These are phyloP conservation scores for Anas platyrhynchos DNA, from an alignment of 2,113 vertebrate species.

Conservation along the genomic window DNA sequence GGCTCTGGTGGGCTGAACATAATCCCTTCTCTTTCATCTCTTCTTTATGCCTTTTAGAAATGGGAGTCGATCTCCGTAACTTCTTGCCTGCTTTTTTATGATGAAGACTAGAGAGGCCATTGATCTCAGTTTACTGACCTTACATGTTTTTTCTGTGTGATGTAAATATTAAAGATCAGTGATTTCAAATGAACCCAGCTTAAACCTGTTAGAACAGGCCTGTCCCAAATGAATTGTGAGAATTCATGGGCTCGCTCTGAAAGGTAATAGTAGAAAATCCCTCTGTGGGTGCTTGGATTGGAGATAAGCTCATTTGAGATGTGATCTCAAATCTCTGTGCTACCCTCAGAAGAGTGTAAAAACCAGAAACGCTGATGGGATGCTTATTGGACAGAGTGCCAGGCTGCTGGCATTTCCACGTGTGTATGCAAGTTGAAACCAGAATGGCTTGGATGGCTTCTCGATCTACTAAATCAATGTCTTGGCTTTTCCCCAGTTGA, in stretches of 20 bases:
- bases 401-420: background rate
- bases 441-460: slow-evolving; percentile 29
- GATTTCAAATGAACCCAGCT: slow-evolving; percentile 41
- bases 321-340: background rate
- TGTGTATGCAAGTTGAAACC: background rate
- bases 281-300: background rate
- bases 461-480: background rate
- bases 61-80: background rate
- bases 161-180: slow-evolving; percentile 36
- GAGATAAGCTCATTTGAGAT: background rate
- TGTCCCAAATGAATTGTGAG: slow-evolving; percentile 3
- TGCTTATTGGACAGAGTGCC: background rate
- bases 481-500: background rate
- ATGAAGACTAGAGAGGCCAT: background rate
- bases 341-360: background rate
- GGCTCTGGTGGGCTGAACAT: background rate
- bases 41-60: background rate
- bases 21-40: background rate
- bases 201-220: background rate
- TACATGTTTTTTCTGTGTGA: background rate
- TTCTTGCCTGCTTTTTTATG: background rate
- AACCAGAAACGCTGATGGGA: background rate
- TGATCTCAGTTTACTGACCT: background rate
- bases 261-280: background rate
- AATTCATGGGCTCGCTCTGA: slow-evolving; percentile 48